These are phyloP conservation scores for Frieseomelitta varia DNA, from an alignment of 1,140 invertebrate genomes.

Conservation along the genomic window DNA sequence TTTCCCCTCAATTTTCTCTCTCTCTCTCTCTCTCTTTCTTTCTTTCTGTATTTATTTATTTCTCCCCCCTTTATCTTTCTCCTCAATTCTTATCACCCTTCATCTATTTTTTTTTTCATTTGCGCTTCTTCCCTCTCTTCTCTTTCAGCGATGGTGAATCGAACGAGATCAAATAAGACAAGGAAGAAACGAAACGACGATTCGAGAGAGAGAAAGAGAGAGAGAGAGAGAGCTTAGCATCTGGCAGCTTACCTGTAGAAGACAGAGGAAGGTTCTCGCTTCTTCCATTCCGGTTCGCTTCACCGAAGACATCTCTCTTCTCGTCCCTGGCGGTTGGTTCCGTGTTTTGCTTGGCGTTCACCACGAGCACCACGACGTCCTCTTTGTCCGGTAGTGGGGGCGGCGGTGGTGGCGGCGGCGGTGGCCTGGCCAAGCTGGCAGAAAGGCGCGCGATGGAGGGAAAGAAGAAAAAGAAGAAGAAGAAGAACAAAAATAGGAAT, in stretches of 20 bases:
- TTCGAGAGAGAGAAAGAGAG: neutral
- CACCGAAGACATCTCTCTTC: conserved; percentile 61
- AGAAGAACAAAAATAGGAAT: neutral
- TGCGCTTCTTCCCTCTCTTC: neutral
- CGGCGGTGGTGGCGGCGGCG: conserved; percentile 79
- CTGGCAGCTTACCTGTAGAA: conserved; percentile 37
- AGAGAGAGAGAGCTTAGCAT: too few relatives aligned
- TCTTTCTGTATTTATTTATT: neutral
- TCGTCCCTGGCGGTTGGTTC: conserved; percentile 64
- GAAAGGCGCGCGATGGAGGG: conserved; percentile 24
- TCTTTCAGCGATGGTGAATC: neutral
- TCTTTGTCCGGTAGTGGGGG: conserved; percentile 79
- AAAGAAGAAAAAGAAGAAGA: neutral
- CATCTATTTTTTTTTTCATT: neutral
- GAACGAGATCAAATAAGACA: neutral
- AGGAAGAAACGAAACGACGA: neutral
- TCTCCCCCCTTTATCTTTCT: too few relatives aligned
- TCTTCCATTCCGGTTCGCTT: conserved; percentile 65
- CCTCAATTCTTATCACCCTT: neutral
- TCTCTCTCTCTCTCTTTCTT: neutral
- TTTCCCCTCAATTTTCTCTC: neutral
- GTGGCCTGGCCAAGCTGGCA: conserved; percentile 74
- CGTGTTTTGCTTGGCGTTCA: conserved; percentile 54
- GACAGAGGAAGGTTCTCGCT: conserved; percentile 65
- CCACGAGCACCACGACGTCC: conserved; percentile 70